These are phyloP conservation scores for Lophius piscatorius DNA, from an alignment of 2,113 vertebrate genomes.

Conservation along the genomic window DNA sequence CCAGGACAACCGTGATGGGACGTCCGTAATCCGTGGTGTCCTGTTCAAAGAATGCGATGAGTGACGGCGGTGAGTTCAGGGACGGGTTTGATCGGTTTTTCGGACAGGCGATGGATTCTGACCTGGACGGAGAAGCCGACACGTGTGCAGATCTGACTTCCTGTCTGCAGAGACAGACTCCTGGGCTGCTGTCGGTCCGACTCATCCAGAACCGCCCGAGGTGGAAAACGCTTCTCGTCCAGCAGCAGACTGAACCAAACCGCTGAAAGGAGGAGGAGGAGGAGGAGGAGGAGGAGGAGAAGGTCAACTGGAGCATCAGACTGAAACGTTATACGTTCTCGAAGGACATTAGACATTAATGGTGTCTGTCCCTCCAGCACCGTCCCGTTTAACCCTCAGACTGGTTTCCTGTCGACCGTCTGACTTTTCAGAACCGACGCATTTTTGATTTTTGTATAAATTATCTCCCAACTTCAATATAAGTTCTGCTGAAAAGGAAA, in stretches of 20 bases:
- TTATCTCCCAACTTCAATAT: too few relatives aligned
- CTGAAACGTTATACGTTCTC: too few relatives aligned
- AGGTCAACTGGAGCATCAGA: too few relatives aligned
- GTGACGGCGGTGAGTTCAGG: neutral
- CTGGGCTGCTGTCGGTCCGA: slow-evolving; percentile 69
- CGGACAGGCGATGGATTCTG: slow-evolving; percentile 10
- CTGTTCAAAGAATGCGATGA: slow-evolving; percentile 61
- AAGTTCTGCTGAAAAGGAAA: too few relatives aligned
- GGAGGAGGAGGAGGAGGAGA: neutral
- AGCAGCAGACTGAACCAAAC: slow-evolving; percentile 82
- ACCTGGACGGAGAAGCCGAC: slow-evolving; percentile 91
- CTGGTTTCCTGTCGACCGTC: too few relatives aligned
- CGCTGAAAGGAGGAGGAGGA: slow-evolving; percentile 61
- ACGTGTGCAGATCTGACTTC: slow-evolving; percentile 78
- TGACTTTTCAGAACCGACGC: too few relatives aligned
- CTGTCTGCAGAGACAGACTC: slow-evolving; percentile 55
- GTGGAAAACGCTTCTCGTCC: slow-evolving; percentile 86
- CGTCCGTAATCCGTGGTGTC: slow-evolving; percentile 91
- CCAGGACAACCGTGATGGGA: slow-evolving; percentile 84
- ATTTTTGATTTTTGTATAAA: too few relatives aligned
- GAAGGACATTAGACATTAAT: too few relatives aligned
- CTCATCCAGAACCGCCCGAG: slow-evolving; percentile 86
- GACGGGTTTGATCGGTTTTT: neutral
- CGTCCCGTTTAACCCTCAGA: too few relatives aligned
- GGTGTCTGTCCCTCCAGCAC: too few relatives aligned